Evolutionary conservation across 2,797 vertebrate genomes (phyloP), one percentile per base, ranked within the genome.

Genomic region (Cyclura pinguis): DNA sequence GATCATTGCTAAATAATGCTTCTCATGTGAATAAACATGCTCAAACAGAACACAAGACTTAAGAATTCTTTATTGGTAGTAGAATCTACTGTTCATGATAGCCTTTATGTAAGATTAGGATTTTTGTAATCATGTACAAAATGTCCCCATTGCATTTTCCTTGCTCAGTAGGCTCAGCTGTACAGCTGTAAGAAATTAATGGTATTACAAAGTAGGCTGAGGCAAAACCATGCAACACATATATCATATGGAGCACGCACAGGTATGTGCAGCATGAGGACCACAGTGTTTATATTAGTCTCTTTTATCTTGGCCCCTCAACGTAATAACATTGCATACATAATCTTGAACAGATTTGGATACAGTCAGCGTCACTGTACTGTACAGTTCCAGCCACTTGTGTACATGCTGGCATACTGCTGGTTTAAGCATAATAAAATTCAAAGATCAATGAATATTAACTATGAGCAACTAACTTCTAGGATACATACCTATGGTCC

Each of bases 41-140:
- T 59, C 57, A 38, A 57, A 82, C 35, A 82, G 3, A 57, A n/a
- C 32, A 29, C 24, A 69, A 69, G 67, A 69, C 91, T 93, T 74
- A 82, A 95, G 95, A 96, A 93, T 94, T 92, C 85, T 95, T 95
- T 95, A 95, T 94, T 96, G 92, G 94, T 91, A 92, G 94, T 94
- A 94, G 91, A 85, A 89, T 91, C 93, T 93, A 87, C 92, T 77
- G 29, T 73, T 84, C 80, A 35, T 90, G 92, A 94, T 93, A 91
- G 94, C 93, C 87, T 24, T 47, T 81, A 57, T 0, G 47, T 42
- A 89, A 87, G 59, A 52, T 52, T 91, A 92, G 52, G 88, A 84
- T 2, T 27, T 35, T 92, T 88, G 83, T 29, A 69, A 69, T 80
- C 93, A 89, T 27, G 83, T 47, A 85, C 90, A 76, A n/a, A 85